Evolutionary conservation across 1,140 invertebrate genomes (phyloP).

Genomic region (Callitettix versicolor): DNA sequence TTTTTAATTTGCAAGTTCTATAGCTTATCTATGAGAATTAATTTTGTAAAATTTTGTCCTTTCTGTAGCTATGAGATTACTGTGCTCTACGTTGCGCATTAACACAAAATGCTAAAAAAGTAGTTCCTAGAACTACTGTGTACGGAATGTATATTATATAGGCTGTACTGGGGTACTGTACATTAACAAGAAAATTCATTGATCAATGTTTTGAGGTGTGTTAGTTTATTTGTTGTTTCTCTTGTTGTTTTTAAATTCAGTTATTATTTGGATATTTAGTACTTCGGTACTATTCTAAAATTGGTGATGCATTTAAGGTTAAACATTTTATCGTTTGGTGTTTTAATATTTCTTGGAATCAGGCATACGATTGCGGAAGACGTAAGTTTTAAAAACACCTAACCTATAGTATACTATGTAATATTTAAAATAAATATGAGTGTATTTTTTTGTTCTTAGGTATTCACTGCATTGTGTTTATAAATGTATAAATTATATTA

Average conservation of each 20-base stretch:
- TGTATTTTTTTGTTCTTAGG: too few relatives aligned
- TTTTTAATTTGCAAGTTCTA: too few relatives aligned
- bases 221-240: slow-evolving; percentile 5
- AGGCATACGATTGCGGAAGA: slow-evolving; percentile 9
- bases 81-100: neutral
- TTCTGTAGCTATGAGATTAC: too few relatives aligned
- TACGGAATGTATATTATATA: neutral
- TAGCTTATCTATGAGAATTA: too few relatives aligned
- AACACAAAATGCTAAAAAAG: slow-evolving; percentile 2
- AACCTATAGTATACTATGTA: too few relatives aligned
- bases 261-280: slow-evolving; percentile 4
- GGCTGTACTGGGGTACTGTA: too few relatives aligned
- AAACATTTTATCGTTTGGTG: slow-evolving; percentile 6
- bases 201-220: slow-evolving; percentile 13
- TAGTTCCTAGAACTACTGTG: neutral
- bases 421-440: too few relatives aligned
- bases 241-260: slow-evolving; percentile 10
- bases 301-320: slow-evolving; percentile 11
- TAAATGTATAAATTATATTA: too few relatives aligned
- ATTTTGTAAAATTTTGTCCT: too few relatives aligned
- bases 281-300: slow-evolving; percentile 5
- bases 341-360: slow-evolving; percentile 7
- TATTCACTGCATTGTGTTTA: too few relatives aligned
- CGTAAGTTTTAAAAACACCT: neutral
- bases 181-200: slow-evolving; percentile 7